Evolutionary conservation across 1,140 invertebrate genomes (phyloP), one percentile per base, ranked within the genome.

Genomic region (Drosophila nikananu): DNA sequence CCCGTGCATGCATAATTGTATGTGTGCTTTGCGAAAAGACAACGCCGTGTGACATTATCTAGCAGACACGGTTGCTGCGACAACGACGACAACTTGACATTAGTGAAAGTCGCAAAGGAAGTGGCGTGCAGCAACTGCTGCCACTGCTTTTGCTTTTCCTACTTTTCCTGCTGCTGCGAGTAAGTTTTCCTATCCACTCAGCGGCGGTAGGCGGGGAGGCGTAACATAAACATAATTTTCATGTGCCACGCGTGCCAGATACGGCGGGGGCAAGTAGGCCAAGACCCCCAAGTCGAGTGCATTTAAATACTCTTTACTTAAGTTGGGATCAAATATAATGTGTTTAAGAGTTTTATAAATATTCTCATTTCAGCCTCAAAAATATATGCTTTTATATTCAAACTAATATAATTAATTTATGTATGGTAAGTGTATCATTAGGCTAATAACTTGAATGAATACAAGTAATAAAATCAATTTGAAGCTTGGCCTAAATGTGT

Each of bases 101-200:
- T 89, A 90, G 84, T 79, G 81, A 89, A 84, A 89, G 86, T 89
- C 81, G 86, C 84, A 84, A 79, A 89, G 84, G 84, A 89, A 89
- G 81, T 89, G 81, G 77, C 84, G 77, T 84, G 86, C 77, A 90
- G 75, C 86, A 80, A 81, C 81, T 60, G 71, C 54, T 64, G 44
- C 42, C 21, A 37, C 52, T 35, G n/a, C 37, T 27, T 44, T 63
- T 13, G 39, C 67, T 55, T 70, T 67, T 55, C 35, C 35, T 10
- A 46, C 70, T 60, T 51, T 72, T 41, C 54, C 67, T 49, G 61
- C 44, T 23, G 41, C 44, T 25, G 49, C 35, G 35, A 57, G 9
- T 67, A 61, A 64, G 59, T 13, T 67, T 60, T 63, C 42, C 59
- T 19, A 59, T 21, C 58, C 27, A 54, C 21, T 54, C 19, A n/a